Evolutionary conservation across 2,888 invertebrate species (phyloP).

Genomic region (Hyles lineata): DNA sequence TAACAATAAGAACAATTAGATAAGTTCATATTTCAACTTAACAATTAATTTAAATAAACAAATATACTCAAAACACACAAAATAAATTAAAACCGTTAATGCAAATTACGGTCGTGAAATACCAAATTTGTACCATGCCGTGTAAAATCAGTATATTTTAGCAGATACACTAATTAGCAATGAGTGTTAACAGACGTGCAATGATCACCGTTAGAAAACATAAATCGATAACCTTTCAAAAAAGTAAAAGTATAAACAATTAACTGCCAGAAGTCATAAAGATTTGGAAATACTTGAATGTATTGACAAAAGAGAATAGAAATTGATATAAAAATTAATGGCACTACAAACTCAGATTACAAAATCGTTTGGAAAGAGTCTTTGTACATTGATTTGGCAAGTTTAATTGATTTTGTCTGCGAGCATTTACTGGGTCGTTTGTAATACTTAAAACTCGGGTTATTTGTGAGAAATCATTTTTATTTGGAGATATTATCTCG

Average conservation of each 20-base stretch:
- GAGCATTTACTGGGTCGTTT: background rate
- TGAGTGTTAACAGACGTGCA: constrained; percentile 12
- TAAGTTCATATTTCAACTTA: too few species aligned
- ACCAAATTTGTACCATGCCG: background rate
- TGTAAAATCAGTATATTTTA: background rate
- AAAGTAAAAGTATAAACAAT: constrained; percentile 17
- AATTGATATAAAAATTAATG: constrained; percentile 16
- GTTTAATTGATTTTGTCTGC: constrained; percentile 13
- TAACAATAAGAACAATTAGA: too few species aligned
- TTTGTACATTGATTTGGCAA: constrained; percentile 12
- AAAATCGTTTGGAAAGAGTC: constrained; percentile 7
- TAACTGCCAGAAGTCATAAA: background rate
- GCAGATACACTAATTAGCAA: background rate
- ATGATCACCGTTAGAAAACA: background rate
- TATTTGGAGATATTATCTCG: too few species aligned
- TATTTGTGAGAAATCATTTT: background rate
- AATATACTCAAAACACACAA: background rate
- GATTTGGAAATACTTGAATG: background rate
- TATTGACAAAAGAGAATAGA: background rate
- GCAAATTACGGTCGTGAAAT: background rate
- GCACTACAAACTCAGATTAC: constrained; percentile 9
- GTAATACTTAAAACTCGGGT: background rate
- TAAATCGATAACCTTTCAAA: background rate
- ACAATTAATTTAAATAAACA: too few species aligned
- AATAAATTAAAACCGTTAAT: background rate